Conservation (phyloP, 2,888 invertebrate species). For the Cantharis nigra region DNA sequence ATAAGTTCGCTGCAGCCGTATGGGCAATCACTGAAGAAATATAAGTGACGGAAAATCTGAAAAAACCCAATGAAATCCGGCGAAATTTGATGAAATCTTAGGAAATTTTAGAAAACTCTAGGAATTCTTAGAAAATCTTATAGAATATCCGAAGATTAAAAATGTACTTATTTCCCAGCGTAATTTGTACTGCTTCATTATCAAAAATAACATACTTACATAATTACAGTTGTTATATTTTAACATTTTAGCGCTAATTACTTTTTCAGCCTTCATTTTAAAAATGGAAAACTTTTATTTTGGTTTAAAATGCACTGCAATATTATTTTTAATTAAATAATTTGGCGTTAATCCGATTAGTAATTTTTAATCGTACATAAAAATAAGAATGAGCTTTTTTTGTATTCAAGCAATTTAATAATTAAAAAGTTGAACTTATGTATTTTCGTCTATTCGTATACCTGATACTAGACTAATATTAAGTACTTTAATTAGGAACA, state of each 20-base stretch:
- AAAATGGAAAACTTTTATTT: not conserved
- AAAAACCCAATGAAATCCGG: no score
- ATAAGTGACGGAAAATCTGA: no score
- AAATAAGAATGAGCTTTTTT: not conserved
- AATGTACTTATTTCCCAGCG: no score
- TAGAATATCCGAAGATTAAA: no score
- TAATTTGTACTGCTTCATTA: not conserved
- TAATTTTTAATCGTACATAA: not conserved
- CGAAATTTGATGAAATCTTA: no score
- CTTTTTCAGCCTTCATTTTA: not conserved
- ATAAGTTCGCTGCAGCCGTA: no score
- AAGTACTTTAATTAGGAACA: not conserved
- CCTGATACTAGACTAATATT: not conserved
- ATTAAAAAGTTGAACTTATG: no score
- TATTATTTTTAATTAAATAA: not conserved
- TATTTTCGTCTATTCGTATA: not conserved
- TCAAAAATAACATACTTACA: no score
- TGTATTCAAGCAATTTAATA: no score
- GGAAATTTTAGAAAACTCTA: no score
- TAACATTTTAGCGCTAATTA: not conserved
- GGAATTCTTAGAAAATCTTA: no score
- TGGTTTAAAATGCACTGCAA: not conserved
- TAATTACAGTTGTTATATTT: not conserved
- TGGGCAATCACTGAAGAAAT: no score
- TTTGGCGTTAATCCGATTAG: not conserved